phyloP scores from a whole-genome alignment of 2,113 vertebrate species.

The Trematocara stigmaticum region DNA sequence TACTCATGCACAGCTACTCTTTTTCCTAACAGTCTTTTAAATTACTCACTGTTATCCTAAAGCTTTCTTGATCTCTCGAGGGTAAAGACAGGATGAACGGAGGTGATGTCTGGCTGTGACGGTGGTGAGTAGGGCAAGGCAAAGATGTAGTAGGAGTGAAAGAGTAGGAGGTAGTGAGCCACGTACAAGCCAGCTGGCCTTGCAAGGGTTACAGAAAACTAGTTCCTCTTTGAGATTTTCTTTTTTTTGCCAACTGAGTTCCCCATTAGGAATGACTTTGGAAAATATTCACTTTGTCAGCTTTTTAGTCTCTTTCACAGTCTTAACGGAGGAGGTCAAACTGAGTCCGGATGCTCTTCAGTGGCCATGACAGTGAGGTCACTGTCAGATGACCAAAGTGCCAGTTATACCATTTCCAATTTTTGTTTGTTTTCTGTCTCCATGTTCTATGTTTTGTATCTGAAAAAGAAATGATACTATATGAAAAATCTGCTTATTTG shows the following conservation, averaged over 20 bases:
- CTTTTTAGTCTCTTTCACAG: background rate
- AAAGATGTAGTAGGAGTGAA: constrained; percentile 31
- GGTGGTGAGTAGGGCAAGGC: constrained; percentile 30
- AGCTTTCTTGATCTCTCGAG: background rate
- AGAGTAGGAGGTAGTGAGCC: constrained; percentile 41
- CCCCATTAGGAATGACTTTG: background rate
- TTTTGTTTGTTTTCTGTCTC: background rate
- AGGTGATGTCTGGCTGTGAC: background rate
- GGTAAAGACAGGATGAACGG: background rate
- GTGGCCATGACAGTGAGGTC: constrained; percentile 49
- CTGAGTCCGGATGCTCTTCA: constrained; percentile 64
- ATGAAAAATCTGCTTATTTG: constrained; percentile 11
- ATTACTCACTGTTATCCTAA: background rate
- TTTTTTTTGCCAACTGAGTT: background rate
- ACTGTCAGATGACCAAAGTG: constrained; percentile 66
- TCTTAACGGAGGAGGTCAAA: constrained; percentile 55
- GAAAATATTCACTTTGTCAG: background rate
- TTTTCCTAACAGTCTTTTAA: background rate
- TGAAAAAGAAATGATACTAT: constrained; percentile 4
- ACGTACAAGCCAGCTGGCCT: background rate
- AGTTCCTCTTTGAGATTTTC: background rate
- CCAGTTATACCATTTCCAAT: constrained; percentile 58
- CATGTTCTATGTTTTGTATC: constrained; percentile 35
- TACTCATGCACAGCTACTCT: background rate
- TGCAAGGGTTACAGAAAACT: background rate